phyloP scores from a whole-genome alignment of 1,140 invertebrate species.

The Brachionus angularis region DNA sequence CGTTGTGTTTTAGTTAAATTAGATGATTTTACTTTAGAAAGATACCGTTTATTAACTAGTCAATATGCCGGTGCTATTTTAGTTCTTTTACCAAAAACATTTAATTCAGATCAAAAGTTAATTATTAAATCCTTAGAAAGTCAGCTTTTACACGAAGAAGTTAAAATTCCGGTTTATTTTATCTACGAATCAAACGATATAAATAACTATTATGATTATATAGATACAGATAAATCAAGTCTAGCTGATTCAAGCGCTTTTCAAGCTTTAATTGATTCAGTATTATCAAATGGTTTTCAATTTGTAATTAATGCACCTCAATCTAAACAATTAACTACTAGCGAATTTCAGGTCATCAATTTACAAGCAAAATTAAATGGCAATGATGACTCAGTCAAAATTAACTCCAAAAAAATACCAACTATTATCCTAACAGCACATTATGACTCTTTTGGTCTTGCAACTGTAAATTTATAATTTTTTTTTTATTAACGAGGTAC shows the following conservation, averaged over 20 bases:
- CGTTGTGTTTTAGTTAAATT: constrained; percentile 78
- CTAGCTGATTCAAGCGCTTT: constrained; percentile 65
- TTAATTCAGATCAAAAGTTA: constrained; percentile 69
- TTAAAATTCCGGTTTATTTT: constrained; percentile 83
- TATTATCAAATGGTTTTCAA: constrained; percentile 88
- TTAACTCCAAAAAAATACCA: constrained; percentile 59
- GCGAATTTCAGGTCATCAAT: constrained; percentile 74
- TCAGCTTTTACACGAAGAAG: constrained; percentile 73
- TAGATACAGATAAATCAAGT: constrained; percentile 60
- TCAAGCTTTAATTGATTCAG: constrained; percentile 71
- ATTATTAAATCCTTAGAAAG: constrained; percentile 70
- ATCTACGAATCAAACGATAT: constrained; percentile 68
- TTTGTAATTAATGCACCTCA: constrained; percentile 70
- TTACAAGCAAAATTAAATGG: constrained; percentile 80
- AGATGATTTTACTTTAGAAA: constrained; percentile 70
- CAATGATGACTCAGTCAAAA: constrained; percentile 71
- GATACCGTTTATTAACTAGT: constrained; percentile 70
- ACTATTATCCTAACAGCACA: constrained; percentile 84
- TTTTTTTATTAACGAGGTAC: neutral
- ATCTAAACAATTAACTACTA: constrained; percentile 63
- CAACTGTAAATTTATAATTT: constrained; percentile 68
- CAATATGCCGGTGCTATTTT: constrained; percentile 77
- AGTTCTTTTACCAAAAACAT: constrained; percentile 72
- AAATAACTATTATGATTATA: constrained; percentile 67
- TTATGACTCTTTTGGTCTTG: constrained; percentile 81